Conservation (phyloP, 1,140 invertebrate genomes). For the Antheraea pernyi region DNA sequence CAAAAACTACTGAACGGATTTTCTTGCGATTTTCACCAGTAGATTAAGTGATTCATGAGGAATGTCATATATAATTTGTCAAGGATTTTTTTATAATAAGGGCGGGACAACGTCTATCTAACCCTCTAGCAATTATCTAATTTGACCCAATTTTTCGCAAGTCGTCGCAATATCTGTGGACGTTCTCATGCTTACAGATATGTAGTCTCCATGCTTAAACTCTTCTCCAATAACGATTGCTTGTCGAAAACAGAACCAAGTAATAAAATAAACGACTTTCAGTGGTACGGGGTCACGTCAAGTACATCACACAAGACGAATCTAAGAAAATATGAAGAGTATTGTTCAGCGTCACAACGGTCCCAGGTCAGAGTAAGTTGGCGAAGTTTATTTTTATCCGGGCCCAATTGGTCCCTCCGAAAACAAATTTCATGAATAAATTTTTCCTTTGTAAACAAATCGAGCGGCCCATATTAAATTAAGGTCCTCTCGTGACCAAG, state of each 20-base stretch:
- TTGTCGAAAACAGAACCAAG: not conserved
- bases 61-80: too few species aligned
- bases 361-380: constrained; percentile 48
- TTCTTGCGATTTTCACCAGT: too few species aligned
- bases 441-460: constrained; percentile 76
- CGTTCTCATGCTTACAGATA: too few species aligned
- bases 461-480: constrained; percentile 67
- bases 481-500: constrained; percentile 43
- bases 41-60: too few species aligned
- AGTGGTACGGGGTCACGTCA: not conserved
- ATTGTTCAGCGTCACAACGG: constrained; percentile 30
- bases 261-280: not conserved
- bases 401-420: constrained; percentile 38
- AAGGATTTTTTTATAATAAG: too few species aligned
- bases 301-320: not conserved
- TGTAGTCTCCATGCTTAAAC: too few species aligned
- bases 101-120: too few species aligned
- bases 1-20: too few species aligned
- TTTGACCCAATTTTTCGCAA: too few species aligned
- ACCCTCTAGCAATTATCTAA: too few species aligned
- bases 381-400: constrained; percentile 55
- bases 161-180: too few species aligned
- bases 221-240: too few species aligned
- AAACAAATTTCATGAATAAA: constrained; percentile 76
- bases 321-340: constrained; percentile 36